Conservation (phyloP, 2,113 vertebrate genomes). For the Silurus glanis region DNA sequence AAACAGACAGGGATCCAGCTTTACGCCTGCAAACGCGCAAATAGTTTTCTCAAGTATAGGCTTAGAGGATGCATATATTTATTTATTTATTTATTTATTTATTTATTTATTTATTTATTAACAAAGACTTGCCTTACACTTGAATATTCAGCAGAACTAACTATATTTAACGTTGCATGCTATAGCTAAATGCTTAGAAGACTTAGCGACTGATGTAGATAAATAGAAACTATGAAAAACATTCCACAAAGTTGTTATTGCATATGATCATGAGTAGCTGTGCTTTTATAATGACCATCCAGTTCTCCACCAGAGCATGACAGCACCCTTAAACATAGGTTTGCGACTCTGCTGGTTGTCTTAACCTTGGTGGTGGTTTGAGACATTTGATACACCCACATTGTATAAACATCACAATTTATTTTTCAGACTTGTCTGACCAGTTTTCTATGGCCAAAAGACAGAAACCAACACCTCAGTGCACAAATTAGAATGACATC, state of each 20-base stretch:
- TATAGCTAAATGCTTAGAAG: background rate
- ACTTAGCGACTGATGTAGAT: background rate
- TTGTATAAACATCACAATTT: constrained; percentile 37
- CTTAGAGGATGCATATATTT: background rate
- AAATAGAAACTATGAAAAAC: background rate
- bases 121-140: constrained; percentile 47
- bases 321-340: constrained; percentile 42
- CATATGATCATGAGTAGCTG: constrained; percentile 42
- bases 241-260: constrained; percentile 3
- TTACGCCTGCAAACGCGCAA: background rate
- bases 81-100: too few relatives aligned
- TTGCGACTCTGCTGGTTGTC: constrained; percentile 26
- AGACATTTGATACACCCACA: constrained; percentile 40
- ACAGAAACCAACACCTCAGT: constrained; percentile 33
- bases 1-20: background rate
- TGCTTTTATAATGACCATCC: constrained; percentile 57
- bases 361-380: constrained; percentile 43
- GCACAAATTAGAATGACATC: constrained; percentile 16
- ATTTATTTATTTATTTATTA: constrained; percentile 30
- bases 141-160: background rate
- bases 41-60: background rate
- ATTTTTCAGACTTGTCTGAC: constrained; percentile 33
- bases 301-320: constrained; percentile 24
- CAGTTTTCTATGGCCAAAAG: constrained; percentile 17
- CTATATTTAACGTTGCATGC: background rate